phyloP scores from a whole-genome alignment of 2,113 vertebrate species.

The Elaphurus davidianus region DNA sequence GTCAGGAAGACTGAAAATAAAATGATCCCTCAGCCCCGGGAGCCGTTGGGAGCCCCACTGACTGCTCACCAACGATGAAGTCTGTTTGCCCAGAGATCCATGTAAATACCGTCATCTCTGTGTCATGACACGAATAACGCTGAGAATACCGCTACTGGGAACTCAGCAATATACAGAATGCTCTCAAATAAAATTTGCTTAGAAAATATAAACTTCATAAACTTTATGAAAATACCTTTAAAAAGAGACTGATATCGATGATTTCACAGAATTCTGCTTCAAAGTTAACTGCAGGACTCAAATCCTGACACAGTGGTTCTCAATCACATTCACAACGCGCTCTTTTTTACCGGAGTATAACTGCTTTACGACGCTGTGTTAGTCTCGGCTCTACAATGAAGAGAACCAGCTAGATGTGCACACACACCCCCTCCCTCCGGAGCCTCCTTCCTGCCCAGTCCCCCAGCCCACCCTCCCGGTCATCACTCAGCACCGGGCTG shows the following conservation, averaged over 20 bases:
- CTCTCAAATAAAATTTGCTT: not conserved
- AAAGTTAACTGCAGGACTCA: not conserved
- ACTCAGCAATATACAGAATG: not conserved
- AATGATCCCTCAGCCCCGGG: not conserved
- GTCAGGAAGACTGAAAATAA: not conserved
- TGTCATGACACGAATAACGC: not conserved
- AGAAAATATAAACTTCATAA: not conserved
- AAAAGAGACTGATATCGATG: not conserved
- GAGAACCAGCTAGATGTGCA: fast-evolving
- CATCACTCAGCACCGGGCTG: not conserved
- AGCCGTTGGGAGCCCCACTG: not conserved
- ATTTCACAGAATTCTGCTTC: not conserved
- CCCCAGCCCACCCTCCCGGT: not conserved
- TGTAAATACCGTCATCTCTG: not conserved
- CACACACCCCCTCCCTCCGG: not conserved
- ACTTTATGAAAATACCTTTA: not conserved
- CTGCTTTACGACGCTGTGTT: not conserved
- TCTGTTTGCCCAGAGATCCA: not conserved
- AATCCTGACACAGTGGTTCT: not conserved
- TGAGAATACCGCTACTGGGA: not conserved
- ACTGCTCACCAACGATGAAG: too few species aligned
- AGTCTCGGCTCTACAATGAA: not conserved
- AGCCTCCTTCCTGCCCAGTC: not conserved
- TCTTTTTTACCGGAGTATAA: not conserved
- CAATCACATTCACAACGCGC: not conserved